Conservation (phyloP, 2,113 vertebrate species). For the Prietella phreatophila region DNA sequence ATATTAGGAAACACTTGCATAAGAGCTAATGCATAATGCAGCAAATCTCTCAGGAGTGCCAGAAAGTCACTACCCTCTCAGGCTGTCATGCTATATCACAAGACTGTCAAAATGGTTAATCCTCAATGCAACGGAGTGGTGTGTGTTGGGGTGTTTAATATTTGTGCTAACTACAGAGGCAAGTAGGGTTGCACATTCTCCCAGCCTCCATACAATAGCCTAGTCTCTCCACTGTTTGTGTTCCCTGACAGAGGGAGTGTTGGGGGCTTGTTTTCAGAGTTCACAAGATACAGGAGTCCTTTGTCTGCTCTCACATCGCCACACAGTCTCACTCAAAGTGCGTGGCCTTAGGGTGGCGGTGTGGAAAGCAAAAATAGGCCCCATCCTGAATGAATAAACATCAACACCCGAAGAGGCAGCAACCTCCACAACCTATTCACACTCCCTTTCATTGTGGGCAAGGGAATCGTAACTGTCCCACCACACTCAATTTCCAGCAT, state of each 20-base stretch:
- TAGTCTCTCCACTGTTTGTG: conserved; percentile 42
- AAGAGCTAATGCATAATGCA: conserved; percentile 18
- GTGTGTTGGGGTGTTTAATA: background rate
- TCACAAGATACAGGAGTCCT: conserved; percentile 42
- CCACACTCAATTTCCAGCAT: background rate
- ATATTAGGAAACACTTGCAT: background rate
- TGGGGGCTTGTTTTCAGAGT: conserved; percentile 51
- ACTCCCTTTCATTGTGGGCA: conserved; percentile 11
- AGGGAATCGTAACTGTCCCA: conserved; percentile 26
- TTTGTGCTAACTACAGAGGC: conserved; percentile 30
- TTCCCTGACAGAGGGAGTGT: conserved; percentile 48
- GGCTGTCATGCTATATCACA: background rate
- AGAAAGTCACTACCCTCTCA: background rate
- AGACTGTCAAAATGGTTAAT: conserved; percentile 12
- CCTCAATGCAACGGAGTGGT: background rate
- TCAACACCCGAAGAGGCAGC: conserved; percentile 36
- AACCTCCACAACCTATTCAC: conserved; percentile 7
- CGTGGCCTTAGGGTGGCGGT: conserved; percentile 27
- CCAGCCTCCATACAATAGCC: conserved; percentile 39
- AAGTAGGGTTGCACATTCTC: conserved; percentile 25
- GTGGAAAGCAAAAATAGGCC: conserved; percentile 46
- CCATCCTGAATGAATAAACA: conserved; percentile 31
- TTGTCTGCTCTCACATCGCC: conserved; percentile 45
- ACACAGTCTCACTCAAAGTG: conserved; percentile 34
- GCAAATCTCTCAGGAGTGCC: background rate